Conservation (phyloP, 2,888 invertebrate species). For the Phorcus lineatus region DNA sequence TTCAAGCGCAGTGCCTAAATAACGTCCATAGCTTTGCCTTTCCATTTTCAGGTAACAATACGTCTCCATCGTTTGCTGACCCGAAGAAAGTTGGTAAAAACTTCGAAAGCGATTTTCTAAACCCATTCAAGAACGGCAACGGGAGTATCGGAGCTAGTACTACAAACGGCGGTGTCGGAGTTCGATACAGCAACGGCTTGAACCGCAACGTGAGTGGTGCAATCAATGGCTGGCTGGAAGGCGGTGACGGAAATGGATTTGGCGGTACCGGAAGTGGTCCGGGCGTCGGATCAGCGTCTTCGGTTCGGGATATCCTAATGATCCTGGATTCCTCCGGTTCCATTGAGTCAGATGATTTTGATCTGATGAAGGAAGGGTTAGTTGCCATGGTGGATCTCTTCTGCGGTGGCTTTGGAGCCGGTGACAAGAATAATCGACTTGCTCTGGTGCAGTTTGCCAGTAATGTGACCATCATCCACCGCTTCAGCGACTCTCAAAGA, state of each 20-base stretch:
- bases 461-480: conserved; percentile 17
- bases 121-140: background rate
- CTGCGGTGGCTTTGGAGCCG: conserved; percentile 34
- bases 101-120: background rate
- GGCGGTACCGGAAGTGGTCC: background rate
- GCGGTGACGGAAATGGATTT: background rate
- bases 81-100: background rate
- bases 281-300: background rate
- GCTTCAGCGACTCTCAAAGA: conserved; percentile 32
- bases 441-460: conserved; percentile 35
- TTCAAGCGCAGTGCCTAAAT: no score
- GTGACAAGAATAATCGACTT: conserved; percentile 29
- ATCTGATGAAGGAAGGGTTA: conserved; percentile 32
- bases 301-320: conserved; percentile 32
- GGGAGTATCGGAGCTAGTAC: background rate
- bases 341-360: conserved; percentile 31
- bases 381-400: conserved; percentile 31
- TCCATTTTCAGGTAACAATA: background rate
- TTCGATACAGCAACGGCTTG: background rate
- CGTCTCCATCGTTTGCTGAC: background rate
- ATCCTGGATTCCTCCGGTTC: conserved; percentile 34
- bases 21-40: background rate
- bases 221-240: background rate
- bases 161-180: background rate
- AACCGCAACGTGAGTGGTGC: background rate